Evolutionary conservation across 2,113 vertebrate species (phyloP).

Genomic region (Lipophrys pholis): DNA sequence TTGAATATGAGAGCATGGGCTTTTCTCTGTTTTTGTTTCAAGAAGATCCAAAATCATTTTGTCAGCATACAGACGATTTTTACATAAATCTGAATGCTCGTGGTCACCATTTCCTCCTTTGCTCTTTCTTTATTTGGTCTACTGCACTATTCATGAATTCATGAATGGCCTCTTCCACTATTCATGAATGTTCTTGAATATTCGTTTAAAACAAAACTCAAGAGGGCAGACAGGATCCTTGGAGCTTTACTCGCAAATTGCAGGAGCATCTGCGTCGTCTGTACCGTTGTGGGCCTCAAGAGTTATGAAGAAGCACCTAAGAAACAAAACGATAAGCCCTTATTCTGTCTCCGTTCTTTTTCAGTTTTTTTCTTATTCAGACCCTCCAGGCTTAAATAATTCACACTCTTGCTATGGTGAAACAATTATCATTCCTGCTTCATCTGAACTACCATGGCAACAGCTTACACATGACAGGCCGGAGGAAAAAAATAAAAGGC

Average conservation of each 20-base stretch:
- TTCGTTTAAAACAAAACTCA: constrained; percentile 54
- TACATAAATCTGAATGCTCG: neutral
- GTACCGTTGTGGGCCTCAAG: neutral
- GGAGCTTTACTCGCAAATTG: constrained; percentile 23
- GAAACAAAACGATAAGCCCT: constrained; percentile 40
- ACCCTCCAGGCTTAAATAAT: constrained; percentile 73
- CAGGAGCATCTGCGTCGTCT: constrained; percentile 24
- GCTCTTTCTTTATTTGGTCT: constrained; percentile 45
- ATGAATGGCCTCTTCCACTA: constrained; percentile 44
- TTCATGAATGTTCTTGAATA: constrained; percentile 51
- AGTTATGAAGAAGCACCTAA: constrained; percentile 19
- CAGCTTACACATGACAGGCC: constrained; percentile 55
- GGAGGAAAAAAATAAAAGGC: constrained; percentile 14
- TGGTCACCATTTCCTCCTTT: constrained; percentile 1
- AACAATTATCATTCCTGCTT: constrained; percentile 73
- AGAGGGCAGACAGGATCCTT: constrained; percentile 28
- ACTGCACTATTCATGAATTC: constrained; percentile 66
- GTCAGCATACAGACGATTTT: neutral
- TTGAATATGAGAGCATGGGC: neutral
- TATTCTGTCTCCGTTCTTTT: constrained; percentile 53
- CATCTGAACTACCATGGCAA: constrained; percentile 76
- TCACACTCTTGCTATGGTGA: constrained; percentile 54
- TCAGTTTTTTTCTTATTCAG: constrained; percentile 49
- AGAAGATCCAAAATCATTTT: neutral
- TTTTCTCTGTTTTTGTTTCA: constrained; percentile 6